A percentile compares a stretch with the other conserved stretches of the same genome.
Conservation (phyloP, 2,797 vertebrate genomes). For the Rhinoraja longicauda region DNA sequence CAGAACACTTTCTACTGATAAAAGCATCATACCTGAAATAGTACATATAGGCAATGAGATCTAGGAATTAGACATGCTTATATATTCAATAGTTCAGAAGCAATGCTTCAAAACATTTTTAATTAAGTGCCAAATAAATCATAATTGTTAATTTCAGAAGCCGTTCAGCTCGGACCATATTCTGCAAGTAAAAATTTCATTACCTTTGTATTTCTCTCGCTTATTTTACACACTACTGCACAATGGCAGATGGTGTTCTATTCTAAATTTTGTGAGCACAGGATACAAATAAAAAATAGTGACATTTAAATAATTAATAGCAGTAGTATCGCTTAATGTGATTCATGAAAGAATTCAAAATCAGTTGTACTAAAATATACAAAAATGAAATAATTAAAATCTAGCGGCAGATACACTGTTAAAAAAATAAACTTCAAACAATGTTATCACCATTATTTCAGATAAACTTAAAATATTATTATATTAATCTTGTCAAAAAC, state of each 20-base stretch:
- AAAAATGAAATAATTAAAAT: not conserved
- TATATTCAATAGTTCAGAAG: not conserved
- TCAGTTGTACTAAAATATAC: not conserved
- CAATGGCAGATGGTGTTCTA: not conserved
- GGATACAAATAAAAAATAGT: not conserved
- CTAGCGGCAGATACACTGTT: not conserved
- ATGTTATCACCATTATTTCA: not conserved
- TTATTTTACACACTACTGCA: not conserved
- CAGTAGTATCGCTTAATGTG: not conserved
- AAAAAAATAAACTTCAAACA: not conserved
- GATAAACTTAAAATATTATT: not conserved
- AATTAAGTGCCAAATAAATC: not conserved
- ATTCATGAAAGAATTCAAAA: not conserved
- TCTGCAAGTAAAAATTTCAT: not conserved
- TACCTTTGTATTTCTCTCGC: not conserved
- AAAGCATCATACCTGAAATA: not conserved
- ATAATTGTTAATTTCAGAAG: not conserved
- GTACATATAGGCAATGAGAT: not conserved
- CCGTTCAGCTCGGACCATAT: not conserved
- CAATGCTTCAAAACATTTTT: slow-evolving; percentile 6
- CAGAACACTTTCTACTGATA: not conserved
- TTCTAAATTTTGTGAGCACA: not conserved
- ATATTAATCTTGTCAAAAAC: not conserved
- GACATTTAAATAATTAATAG: not conserved
- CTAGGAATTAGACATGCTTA: not conserved